Evolutionary conservation across 2,888 invertebrate genomes (phyloP), one percentile per base, ranked within the genome.

Genomic region (Chelonus formosanus): DNA sequence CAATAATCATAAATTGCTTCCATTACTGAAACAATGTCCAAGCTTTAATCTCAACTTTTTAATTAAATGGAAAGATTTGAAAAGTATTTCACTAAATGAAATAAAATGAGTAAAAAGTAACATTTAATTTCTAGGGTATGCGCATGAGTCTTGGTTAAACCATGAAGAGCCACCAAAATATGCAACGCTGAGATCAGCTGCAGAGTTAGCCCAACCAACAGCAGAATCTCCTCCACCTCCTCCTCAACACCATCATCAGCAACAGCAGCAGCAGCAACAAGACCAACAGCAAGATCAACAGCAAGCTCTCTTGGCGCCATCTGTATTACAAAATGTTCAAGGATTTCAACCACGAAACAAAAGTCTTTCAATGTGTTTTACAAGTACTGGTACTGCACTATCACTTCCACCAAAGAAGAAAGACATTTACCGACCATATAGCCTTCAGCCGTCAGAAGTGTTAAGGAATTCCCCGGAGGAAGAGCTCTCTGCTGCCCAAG

Each of bases 341-440:
- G 75, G 53, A 52, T 58, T 80, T 5, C 80, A 79, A 31, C 80
- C 80, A 0, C 76, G 83, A 20, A 62, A 56, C 31, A 92, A 93
- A 85, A 92, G 93, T 68, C 86, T 91, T 73, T 88, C 93, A 50
- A 92, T 93, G 91, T 93, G 93, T 80, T 94, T 92, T 84, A 94
- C 93, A 60, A 94, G 93, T 84, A 93, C 93, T 10, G 93, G 93
- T 54, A 90, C 92, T n/a, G 89, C 92, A 47, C 86, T 94, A 35
- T 92, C 93, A 67, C 85, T 95, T 78, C 95, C 95, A 71, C 95
- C 95, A 3, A 95, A 95, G 85, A 95, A 95, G 85, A 94, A 95
- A 84, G 95, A 95, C 84, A 94, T 95, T 76, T 95, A 95, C 84
- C 88, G 95, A 70, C 95, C 95, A 0, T 95, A 95, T 85, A 94